Evolutionary conservation across 2,797 vertebrate genomes (phyloP), one percentile per base, ranked within the genome.

Genomic region (Semotilus atromaculatus): DNA sequence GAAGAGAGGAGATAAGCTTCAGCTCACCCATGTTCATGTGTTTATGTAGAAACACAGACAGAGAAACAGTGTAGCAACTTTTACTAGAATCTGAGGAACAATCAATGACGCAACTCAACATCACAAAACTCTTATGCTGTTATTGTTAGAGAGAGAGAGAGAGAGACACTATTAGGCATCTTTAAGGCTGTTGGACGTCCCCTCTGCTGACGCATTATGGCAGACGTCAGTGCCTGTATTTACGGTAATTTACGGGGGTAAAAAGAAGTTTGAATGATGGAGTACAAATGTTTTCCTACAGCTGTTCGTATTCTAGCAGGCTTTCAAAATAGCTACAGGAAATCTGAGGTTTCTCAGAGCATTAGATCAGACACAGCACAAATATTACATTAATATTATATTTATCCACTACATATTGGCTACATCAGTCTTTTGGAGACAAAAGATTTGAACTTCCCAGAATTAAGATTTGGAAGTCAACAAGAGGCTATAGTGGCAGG

Each of bases 181-280:
- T 77, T 84, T 84, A 70, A 21, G 51, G 74, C 38, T 18, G 1
- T 14, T 83, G 68, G 80, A 72, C 14, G 38, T 70, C 34, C 36
- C 36, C 73, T 64, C n/a, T 60, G 73, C 48, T 60, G 58, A 23
- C 23, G 45, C 40, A 74, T 80, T 85, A 81, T 60, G 38, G 72
- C 29, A 60, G 64, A 76, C 51, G 64, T 77, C 51, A 78, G 81
- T 55, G 84, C 8, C 74, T 82, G 51, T 70, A 82, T 86, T 79
- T 60, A 78, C 66, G 73, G 40, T 71, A 26, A 86, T 86, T 86
- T 86, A 83, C 14, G 23, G 26, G 23, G 73, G 67, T 68, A 78
- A 82, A 82, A 86, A 64, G 38, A 72, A 82, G 74, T 82, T 36
- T 83, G 74, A 82, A 84, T 76, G 64, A 84, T 34, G n/a, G 60